Evolutionary conservation across 1,140 invertebrate species (phyloP).

Genomic region (Zaprionus africanus): DNA sequence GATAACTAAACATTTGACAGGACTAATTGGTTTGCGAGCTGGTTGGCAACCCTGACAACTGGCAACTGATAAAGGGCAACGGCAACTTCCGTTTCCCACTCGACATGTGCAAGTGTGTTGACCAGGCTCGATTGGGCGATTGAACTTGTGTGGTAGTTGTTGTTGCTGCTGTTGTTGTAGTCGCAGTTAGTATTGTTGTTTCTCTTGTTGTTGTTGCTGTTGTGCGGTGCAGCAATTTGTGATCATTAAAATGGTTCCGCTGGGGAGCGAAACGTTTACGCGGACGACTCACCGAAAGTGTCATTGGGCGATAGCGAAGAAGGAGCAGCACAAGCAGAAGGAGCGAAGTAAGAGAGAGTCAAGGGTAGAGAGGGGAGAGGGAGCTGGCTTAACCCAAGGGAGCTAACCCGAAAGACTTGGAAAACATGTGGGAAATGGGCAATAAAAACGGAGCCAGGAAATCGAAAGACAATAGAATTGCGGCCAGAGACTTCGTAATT

Average conservation of each 20-base stretch:
- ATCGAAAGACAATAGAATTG: constrained; percentile 82
- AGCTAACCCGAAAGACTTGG: constrained; percentile 9
- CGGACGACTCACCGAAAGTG: constrained; percentile 39
- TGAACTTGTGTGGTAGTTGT: constrained; percentile 39
- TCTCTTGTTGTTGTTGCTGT: not conserved
- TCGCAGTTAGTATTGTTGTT: too few relatives aligned
- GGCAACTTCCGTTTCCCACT: constrained; percentile 49
- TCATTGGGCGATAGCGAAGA: constrained; percentile 16
- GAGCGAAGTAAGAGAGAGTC: not conserved
- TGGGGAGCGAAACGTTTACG: constrained; percentile 41
- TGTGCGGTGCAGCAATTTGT: constrained; percentile 63
- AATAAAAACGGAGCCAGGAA: constrained; percentile 72
- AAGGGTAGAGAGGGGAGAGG: constrained; percentile 10
- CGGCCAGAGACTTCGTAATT: constrained; percentile 67
- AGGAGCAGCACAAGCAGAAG: not conserved
- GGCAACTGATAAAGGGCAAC: constrained; percentile 46
- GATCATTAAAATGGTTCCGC: constrained; percentile 80
- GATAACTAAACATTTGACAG: constrained; percentile 44
- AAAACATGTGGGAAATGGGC: constrained; percentile 76
- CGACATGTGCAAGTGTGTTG: constrained; percentile 36
- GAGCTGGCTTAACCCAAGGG: constrained; percentile 32
- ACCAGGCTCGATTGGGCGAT: constrained; percentile 38
- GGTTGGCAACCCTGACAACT: not conserved
- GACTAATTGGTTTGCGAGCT: constrained; percentile 43
- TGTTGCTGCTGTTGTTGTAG: not conserved